phyloP scores from a whole-genome alignment of 2,797 vertebrate genomes.

The Epinephelus coioides region DNA sequence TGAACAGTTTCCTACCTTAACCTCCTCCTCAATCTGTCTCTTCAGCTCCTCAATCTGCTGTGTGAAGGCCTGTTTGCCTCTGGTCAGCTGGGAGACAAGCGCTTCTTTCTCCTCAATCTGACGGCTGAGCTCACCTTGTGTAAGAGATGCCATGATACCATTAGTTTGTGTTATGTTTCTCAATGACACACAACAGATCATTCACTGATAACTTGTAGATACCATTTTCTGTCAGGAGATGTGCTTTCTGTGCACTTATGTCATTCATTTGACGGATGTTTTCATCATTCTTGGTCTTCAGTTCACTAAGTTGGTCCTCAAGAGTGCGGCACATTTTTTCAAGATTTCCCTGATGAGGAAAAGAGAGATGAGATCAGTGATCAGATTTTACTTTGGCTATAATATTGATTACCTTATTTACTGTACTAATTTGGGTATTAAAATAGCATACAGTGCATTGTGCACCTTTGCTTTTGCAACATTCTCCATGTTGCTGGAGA shows the following conservation, averaged over 20 bases:
- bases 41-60: constrained; percentile 94
- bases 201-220: constrained; percentile 25
- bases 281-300: constrained; percentile 91
- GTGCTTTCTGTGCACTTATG: constrained; percentile 86
- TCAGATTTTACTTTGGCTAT: no score
- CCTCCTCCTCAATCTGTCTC: constrained; percentile 87
- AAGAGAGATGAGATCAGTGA: background rate
- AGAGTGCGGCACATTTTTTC: constrained; percentile 90
- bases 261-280: constrained; percentile 88
- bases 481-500: constrained; percentile 89
- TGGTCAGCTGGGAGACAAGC: constrained; percentile 91
- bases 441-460: background rate
- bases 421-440: background rate
- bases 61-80: constrained; percentile 91
- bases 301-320: constrained; percentile 90
- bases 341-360: constrained; percentile 87
- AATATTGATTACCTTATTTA: background rate
- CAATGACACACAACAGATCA: background rate
- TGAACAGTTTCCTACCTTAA: constrained; percentile 66
- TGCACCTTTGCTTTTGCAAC: constrained; percentile 91
- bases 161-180: background rate
- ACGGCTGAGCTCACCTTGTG: constrained; percentile 87
- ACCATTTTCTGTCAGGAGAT: constrained; percentile 92
- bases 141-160: background rate
- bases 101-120: constrained; percentile 91